A percentile compares a stretch with the other conserved stretches of the same genome.
Evolutionary conservation across 2,797 vertebrate genomes (phyloP).

Genomic region (Pyrocephalus nanus): DNA sequence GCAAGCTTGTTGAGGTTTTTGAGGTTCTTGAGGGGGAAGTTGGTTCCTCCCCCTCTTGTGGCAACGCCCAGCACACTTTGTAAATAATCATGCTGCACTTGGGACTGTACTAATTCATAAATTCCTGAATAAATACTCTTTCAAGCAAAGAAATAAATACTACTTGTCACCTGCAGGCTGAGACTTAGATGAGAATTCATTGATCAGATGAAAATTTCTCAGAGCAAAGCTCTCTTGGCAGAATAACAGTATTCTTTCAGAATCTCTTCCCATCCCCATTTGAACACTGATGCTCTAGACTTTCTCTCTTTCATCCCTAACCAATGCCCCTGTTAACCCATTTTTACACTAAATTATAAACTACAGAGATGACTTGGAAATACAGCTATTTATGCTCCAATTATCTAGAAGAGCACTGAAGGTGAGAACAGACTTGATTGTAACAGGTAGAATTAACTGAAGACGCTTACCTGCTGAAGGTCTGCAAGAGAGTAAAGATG

Average conservation of each 20-base stretch:
- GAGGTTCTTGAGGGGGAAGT: not conserved
- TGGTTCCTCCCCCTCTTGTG: not conserved
- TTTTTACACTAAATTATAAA: not conserved
- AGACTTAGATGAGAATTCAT: not conserved
- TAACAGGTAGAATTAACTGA: not conserved
- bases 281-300: not conserved
- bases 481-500: conserved; percentile 96
- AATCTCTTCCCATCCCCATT: not conserved
- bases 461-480: conserved; percentile 89
- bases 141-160: not conserved
- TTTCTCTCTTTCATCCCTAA: not conserved
- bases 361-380: not conserved
- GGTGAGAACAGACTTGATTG: not conserved
- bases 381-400: not conserved
- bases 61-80: not conserved
- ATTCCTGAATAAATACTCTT: not conserved
- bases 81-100: not conserved
- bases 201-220: not conserved
- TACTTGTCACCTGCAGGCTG: not conserved
- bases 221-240: not conserved
- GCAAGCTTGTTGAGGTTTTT: not conserved
- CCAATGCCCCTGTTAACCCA: not conserved
- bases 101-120: not conserved
- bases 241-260: not conserved
- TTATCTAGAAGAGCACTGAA: not conserved